Evolutionary conservation across 2,113 vertebrate species (phyloP).

Genomic region (Carlito syrichta): DNA sequence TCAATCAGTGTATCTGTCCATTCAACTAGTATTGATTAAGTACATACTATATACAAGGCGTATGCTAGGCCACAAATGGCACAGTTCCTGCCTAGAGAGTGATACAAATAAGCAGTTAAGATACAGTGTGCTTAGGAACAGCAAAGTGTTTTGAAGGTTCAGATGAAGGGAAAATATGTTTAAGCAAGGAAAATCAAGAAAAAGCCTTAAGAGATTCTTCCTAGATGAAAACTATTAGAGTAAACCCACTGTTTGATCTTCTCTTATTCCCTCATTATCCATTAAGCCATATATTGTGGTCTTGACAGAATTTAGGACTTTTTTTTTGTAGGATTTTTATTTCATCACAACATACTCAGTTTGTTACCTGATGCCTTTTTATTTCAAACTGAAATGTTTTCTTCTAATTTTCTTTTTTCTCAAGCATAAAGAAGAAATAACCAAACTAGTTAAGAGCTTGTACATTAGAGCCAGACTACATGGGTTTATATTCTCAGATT

Average conservation of each 20-base stretch:
- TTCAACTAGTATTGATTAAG: background rate
- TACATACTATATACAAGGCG: background rate
- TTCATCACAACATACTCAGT: background rate
- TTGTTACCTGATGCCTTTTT: constrained; percentile 12
- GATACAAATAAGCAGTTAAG: background rate
- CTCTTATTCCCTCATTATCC: background rate
- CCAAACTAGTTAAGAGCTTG: background rate
- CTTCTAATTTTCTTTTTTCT: constrained; percentile 1
- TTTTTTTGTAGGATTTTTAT: constrained; percentile 4
- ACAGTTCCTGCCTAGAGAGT: background rate
- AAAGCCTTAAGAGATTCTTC: background rate
- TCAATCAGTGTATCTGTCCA: background rate
- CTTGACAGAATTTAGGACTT: background rate
- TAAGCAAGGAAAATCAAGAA: background rate
- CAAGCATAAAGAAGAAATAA: background rate
- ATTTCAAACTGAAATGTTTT: background rate
- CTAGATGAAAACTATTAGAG: background rate
- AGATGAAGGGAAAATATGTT: background rate
- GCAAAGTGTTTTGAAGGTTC: background rate
- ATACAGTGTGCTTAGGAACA: background rate
- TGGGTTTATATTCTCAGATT: background rate
- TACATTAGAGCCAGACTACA: background rate
- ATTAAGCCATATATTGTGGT: background rate
- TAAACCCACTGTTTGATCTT: background rate
- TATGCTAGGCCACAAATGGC: background rate